phyloP scores from a whole-genome alignment of 2,888 invertebrate genomes.

The Meliscaeva auricollis region DNA sequence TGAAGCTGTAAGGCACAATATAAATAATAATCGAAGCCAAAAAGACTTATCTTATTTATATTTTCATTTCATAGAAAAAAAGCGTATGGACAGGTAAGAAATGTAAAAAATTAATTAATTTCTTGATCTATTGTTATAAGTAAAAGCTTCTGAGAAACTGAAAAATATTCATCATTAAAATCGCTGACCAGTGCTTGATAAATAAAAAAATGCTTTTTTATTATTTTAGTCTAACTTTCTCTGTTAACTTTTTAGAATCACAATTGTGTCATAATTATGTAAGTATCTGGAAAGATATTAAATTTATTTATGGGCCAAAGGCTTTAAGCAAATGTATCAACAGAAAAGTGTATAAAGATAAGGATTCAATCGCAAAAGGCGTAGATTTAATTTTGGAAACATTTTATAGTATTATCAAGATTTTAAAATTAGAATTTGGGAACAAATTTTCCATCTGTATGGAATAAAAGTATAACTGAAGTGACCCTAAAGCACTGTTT shows the following conservation, averaged over 20 bases:
- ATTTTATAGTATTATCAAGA: no score
- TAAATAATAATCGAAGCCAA: constrained; percentile 6
- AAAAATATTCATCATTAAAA: neutral
- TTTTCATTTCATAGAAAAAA: neutral
- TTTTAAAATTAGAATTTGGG: no score
- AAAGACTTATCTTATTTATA: neutral
- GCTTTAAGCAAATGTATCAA: no score
- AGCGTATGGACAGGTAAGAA: neutral
- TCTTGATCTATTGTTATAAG: constrained; percentile 8
- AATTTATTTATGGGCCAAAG: neutral
- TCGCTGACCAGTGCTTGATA: neutral
- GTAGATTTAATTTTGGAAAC: no score
- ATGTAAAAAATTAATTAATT: constrained; percentile 17
- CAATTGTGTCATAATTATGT: neutral
- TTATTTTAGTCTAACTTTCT: constrained; percentile 4
- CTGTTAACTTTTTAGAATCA: neutral
- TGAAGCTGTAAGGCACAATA: neutral
- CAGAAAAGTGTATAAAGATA: no score
- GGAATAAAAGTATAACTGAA: no score
- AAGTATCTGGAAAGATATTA: neutral
- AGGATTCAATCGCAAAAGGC: no score
- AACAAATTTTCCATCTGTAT: no score
- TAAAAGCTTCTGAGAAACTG: neutral
- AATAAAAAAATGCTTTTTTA: neutral
- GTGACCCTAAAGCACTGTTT: no score